These are phyloP conservation scores for Achroia grisella DNA, from an alignment of 1,140 invertebrate species.

Conservation along the genomic window DNA sequence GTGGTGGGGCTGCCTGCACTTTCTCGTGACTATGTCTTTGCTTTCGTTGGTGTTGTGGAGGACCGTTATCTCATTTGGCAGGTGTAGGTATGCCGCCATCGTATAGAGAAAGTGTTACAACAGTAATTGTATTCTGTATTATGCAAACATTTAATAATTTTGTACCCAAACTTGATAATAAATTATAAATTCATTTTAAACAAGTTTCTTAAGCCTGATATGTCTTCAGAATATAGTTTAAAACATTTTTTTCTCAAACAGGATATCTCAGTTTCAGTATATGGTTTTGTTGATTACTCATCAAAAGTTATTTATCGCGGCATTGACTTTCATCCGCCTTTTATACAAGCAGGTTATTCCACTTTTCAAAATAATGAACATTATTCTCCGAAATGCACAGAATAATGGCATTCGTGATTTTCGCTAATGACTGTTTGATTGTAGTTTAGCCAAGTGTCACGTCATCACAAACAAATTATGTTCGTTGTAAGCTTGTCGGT, in stretches of 20 bases:
- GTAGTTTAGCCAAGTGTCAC: neutral
- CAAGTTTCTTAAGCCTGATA: too few species aligned
- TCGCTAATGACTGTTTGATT: slow-evolving; percentile 18
- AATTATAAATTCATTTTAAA: too few species aligned
- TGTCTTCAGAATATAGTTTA: too few species aligned
- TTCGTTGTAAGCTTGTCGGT: too few species aligned
- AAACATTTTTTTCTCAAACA: too few species aligned
- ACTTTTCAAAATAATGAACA: slow-evolving; percentile 45
- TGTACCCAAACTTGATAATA: too few species aligned
- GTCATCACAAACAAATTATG: neutral
- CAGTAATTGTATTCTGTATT: slow-evolving; percentile 45
- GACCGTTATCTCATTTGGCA: slow-evolving; percentile 64
- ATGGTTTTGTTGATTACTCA: slow-evolving; percentile 21
- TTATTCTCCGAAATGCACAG: slow-evolving; percentile 27
- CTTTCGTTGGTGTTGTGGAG: slow-evolving; percentile 50
- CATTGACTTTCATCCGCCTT: slow-evolving; percentile 57
- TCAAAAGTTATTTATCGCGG: slow-evolving; percentile 25
- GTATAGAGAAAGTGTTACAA: slow-evolving; percentile 60
- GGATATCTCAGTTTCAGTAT: too few species aligned
- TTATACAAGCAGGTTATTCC: slow-evolving; percentile 52
- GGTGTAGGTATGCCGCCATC: slow-evolving; percentile 46
- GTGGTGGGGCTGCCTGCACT: slow-evolving; percentile 34
- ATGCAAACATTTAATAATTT: slow-evolving; percentile 24
- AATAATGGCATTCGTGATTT: slow-evolving; percentile 12
- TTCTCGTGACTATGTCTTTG: slow-evolving; percentile 57